phyloP scores from a whole-genome alignment of 2,888 invertebrate species.

The Aphidius colemani region DNA sequence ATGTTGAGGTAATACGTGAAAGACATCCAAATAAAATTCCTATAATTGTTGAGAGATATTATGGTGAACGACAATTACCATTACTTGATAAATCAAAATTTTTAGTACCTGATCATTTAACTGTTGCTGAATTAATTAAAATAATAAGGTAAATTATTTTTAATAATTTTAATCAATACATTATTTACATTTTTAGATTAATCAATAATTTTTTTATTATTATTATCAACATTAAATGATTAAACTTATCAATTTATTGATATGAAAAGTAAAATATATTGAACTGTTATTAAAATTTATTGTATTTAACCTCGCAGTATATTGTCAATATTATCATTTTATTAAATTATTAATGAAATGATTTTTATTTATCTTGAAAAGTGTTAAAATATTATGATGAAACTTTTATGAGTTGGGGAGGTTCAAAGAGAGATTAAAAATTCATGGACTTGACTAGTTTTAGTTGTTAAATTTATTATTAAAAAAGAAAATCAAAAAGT shows the following conservation, averaged over 20 bases:
- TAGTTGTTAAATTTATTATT: too few species aligned
- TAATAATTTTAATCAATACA: conserved; percentile 8
- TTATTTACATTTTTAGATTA: conserved; percentile 7
- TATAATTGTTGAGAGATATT: conserved; percentile 82
- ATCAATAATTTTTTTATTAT: conserved; percentile 4
- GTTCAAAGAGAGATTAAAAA: too few species aligned
- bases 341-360: too few species aligned
- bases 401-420: too few species aligned
- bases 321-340: too few species aligned
- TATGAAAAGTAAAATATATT: not conserved
- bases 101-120: conserved; percentile 85
- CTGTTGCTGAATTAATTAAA: conserved; percentile 85
- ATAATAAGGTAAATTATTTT: conserved; percentile 73
- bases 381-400: too few species aligned
- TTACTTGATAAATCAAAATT: conserved; percentile 83
- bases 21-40: conserved; percentile 61
- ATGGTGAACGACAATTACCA: conserved; percentile 78
- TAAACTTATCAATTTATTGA: not conserved
- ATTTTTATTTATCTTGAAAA: too few species aligned
- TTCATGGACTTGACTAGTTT: too few species aligned
- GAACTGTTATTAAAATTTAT: too few species aligned
- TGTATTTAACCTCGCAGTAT: too few species aligned
- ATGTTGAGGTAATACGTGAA: conserved; percentile 48
- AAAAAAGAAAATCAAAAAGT: too few species aligned
- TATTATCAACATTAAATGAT: not conserved